Conservation (phyloP, 2,888 invertebrate genomes). For the Xestia rhomboidea region DNA sequence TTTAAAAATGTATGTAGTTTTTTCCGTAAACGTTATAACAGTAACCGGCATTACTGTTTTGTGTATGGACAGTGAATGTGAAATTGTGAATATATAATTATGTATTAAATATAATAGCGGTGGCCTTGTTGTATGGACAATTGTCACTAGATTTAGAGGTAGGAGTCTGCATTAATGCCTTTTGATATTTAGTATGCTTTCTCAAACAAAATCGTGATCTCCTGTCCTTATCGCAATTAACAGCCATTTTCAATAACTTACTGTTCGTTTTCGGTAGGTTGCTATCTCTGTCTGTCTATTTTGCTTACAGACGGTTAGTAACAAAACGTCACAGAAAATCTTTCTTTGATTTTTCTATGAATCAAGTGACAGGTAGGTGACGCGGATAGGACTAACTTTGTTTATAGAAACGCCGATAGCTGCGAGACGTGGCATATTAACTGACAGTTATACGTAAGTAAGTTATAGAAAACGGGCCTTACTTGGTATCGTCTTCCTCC, state of each 20-base stretch:
- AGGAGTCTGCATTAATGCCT: constrained; percentile 30
- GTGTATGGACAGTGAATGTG: neutral
- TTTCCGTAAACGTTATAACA: neutral
- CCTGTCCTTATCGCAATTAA: neutral
- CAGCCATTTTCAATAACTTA: no score
- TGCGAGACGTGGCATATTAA: no score
- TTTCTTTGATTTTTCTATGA: no score
- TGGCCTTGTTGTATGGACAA: constrained; percentile 65
- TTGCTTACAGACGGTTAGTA: no score
- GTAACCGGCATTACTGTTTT: constrained; percentile 1
- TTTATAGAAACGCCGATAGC: no score
- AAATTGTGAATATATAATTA: constrained; percentile 34
- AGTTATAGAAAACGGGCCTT: no score
- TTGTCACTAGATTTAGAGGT: constrained; percentile 56
- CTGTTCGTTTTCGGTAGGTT: no score
- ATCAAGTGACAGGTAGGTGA: no score
- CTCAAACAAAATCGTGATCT: neutral
- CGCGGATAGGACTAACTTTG: no score
- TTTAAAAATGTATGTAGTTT: neutral
- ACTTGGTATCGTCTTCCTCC: neutral
- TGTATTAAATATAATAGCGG: constrained; percentile 56
- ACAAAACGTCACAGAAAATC: no score
- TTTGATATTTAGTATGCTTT: constrained; percentile 32
- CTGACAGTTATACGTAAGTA: no score
- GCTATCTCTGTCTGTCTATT: no score